These are phyloP conservation scores for Tachysurus fulvidraco DNA, from an alignment of 2,113 vertebrate genomes.

Conservation along the genomic window DNA sequence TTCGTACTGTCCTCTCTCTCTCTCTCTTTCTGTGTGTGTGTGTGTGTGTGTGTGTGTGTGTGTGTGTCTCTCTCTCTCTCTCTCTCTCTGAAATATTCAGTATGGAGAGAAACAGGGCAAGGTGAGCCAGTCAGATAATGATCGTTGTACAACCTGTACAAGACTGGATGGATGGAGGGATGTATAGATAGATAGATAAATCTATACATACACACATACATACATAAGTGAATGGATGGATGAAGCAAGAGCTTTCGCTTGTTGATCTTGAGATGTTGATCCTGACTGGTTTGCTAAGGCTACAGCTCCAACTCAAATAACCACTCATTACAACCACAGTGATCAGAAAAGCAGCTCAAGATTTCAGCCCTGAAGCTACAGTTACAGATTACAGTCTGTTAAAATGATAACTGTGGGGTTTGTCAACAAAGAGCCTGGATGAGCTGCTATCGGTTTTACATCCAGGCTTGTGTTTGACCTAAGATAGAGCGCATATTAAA, in stretches of 20 bases:
- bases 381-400: neutral
- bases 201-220: neutral
- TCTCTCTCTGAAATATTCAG: constrained; percentile 77
- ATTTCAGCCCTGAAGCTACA: neutral
- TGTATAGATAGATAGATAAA: constrained; percentile 22
- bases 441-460: neutral
- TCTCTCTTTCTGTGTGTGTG: constrained; percentile 37
- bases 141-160: constrained; percentile 83
- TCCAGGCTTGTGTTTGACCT: neutral
- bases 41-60: constrained; percentile 8
- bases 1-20: constrained; percentile 18
- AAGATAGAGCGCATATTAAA: neutral
- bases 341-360: neutral
- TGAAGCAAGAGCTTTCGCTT: neutral
- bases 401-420: neutral
- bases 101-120: constrained; percentile 68
- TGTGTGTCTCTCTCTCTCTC: neutral
- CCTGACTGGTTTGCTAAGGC: neutral
- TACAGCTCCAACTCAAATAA: neutral
- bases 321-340: neutral
- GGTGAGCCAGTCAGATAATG: constrained; percentile 71
- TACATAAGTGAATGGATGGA: neutral
- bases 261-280: neutral
- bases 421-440: neutral
- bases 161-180: constrained; percentile 34